Conservation (phyloP, 2,797 vertebrate genomes). For the Semotilus atromaculatus region DNA sequence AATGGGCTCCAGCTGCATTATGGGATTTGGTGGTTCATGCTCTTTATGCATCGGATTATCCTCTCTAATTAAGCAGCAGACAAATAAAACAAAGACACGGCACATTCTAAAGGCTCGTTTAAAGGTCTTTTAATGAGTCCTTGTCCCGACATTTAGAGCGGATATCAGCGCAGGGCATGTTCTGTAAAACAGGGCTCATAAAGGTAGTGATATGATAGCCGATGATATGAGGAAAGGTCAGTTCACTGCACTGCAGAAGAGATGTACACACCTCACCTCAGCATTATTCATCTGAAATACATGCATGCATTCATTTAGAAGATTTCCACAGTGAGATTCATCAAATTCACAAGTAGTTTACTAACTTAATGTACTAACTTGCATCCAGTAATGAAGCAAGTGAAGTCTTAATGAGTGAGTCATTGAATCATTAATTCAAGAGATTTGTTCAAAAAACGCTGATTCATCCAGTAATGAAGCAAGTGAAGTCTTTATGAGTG, state of each 20-base stretch:
- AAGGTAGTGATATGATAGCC: slow-evolving; percentile 57
- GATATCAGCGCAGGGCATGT: slow-evolving; percentile 45
- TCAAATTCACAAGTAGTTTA: background rate
- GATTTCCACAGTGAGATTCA: background rate
- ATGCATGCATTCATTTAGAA: background rate
- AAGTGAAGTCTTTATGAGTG: too few relatives aligned
- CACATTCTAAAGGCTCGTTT: slow-evolving; percentile 15
- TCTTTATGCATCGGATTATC: slow-evolving; percentile 30
- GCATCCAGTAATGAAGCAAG: too few relatives aligned
- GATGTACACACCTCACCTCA: background rate
- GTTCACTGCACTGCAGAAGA: background rate
- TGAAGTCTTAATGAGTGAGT: too few relatives aligned
- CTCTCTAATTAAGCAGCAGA: slow-evolving; percentile 55
- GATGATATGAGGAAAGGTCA: slow-evolving; percentile 61
- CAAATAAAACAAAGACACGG: slow-evolving; percentile 50
- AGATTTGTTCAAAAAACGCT: too few relatives aligned
- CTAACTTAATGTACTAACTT: too few relatives aligned
- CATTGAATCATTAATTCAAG: too few relatives aligned
- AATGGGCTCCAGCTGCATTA: slow-evolving; percentile 26
- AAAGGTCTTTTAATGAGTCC: slow-evolving; percentile 62
- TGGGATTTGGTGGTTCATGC: slow-evolving; percentile 38
- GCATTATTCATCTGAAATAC: background rate
- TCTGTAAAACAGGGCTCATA: slow-evolving; percentile 60
- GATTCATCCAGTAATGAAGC: too few relatives aligned
- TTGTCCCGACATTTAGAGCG: slow-evolving; percentile 57